Evolutionary conservation across 2,888 invertebrate genomes (phyloP), one percentile per base, ranked within the genome.

Genomic region (Andrena fulva): DNA sequence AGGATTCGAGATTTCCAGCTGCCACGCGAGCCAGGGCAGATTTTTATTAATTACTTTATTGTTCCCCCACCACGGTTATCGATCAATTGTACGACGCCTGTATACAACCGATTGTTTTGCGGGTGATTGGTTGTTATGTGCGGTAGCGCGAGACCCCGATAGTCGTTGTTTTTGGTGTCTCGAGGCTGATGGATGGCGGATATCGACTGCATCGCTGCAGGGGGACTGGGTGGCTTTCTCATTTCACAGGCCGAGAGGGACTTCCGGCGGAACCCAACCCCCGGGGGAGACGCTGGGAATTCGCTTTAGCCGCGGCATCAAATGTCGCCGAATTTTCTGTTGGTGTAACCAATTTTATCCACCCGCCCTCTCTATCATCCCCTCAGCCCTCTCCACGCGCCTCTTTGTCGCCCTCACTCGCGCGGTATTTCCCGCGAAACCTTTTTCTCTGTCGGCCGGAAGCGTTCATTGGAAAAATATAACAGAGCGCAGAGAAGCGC

Each of bases 211-310:
- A 89, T 88, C 82, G 86, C 84, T 81, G 84, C 80, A 76, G 72
- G 74, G 70, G 56, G 73, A 79, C 66, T 82, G 82, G 86, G 81
- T 84, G 82, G 82, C 87, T 91, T 90, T 90, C 87, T 90, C 89
- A 88, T 91, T 90, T 88, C 84, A 81, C 87, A 85, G 89, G 82
- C 88, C 85, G 85, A 87, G 82, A 86, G 85, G 85, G 83, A 90
- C 87, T 89, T 89, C 89, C 87, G 87, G 71, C 84, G 85, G 85
- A 85, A 78, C 80, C 73, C 73, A 73, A 76, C 77, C 75, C 82
- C 83, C 85, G 73, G 59, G 60, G 77, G 85, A 75, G 71, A 77
- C 62, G 73, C 73, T 62, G 81, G 67, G 85, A 85, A 87, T 87
- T 83, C 85, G 84, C 87, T 87, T 84, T 81, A 75, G 63, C 75